Evolutionary conservation across 2,888 invertebrate genomes (phyloP).

Genomic region (Cerceris rybyensis): DNA sequence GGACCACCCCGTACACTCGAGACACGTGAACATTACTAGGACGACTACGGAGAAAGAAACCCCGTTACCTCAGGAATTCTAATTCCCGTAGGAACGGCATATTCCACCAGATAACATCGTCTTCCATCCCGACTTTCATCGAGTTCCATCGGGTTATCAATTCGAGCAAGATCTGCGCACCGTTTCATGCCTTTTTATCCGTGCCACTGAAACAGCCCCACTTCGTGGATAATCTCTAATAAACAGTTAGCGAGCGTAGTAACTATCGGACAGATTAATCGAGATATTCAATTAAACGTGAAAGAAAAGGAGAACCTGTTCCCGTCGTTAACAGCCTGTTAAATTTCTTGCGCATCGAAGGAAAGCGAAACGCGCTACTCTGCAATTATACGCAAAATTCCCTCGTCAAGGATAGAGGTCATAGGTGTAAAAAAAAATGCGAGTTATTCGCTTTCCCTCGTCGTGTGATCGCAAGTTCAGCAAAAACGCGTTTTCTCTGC

Average conservation of each 20-base stretch:
- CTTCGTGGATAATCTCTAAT: not conserved
- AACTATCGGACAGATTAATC: no score
- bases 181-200: conserved; percentile 26
- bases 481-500: conserved; percentile 52
- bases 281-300: not conserved
- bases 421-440: conserved; percentile 56
- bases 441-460: conserved; percentile 65
- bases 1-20: not conserved
- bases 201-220: not conserved
- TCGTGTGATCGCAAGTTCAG: conserved; percentile 49
- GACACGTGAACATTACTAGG: conserved; percentile 37
- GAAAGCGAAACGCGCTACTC: not conserved
- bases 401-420: conserved; percentile 44
- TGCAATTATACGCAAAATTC: not conserved
- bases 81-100: conserved; percentile 60
- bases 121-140: conserved; percentile 32
- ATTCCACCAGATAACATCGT: conserved; percentile 53
- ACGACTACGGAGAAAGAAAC: conserved; percentile 31
- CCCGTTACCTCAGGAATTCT: conserved; percentile 61
- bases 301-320: not conserved
- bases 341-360: not conserved
- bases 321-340: no score
- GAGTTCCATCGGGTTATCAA: conserved; percentile 39
- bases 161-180: conserved; percentile 5
- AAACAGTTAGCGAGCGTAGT: no score